These are phyloP conservation scores for Sylvilagus bachmani DNA, from an alignment of 2,113 vertebrate genomes.

Conservation along the genomic window DNA sequence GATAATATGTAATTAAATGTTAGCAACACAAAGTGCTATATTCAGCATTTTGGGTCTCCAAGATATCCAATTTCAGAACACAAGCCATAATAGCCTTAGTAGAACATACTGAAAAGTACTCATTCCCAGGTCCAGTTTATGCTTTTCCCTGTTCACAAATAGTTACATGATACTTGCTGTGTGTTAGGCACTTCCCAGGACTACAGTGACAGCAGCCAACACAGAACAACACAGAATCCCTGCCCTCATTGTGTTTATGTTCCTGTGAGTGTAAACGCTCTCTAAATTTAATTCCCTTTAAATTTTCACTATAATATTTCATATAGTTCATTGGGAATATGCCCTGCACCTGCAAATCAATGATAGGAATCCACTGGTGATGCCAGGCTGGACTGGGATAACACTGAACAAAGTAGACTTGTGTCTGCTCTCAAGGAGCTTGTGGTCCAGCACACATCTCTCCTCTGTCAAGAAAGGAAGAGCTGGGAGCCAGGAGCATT, in stretches of 20 bases:
- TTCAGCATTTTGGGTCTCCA: not conserved
- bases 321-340: constrained; percentile 21
- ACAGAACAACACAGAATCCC: not conserved
- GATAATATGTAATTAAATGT: constrained; percentile 17
- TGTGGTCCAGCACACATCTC: not conserved
- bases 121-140: not conserved
- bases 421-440: not conserved
- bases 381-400: not conserved
- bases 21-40: constrained; percentile 4
- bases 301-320: not conserved
- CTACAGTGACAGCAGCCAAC: not conserved
- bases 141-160: not conserved
- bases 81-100: not conserved
- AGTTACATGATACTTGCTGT: not conserved
- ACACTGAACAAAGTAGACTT: not conserved
- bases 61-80: not conserved
- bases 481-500: not conserved
- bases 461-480: not conserved
- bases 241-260: not conserved
- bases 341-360: not conserved
- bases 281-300: constrained; percentile 17
- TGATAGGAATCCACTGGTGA: not conserved
- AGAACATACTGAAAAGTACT: not conserved
- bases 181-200: not conserved
- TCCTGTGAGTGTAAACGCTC: not conserved